These are phyloP conservation scores for Malacoraja senta DNA, from an alignment of 2,797 vertebrate species.

Conservation along the genomic window DNA sequence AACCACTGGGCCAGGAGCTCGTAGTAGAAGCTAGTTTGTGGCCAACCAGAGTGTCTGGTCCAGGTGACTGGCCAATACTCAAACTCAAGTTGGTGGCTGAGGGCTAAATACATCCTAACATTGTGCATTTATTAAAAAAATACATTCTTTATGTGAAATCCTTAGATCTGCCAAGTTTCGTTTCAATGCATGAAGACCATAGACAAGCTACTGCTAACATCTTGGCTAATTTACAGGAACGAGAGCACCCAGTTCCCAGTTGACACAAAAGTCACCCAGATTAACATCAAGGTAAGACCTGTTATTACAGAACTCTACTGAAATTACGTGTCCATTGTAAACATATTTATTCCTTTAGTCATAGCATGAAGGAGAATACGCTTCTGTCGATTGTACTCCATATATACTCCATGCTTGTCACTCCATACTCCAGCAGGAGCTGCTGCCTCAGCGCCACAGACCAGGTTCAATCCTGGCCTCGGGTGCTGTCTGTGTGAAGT, in stretches of 20 bases:
- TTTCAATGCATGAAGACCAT: background rate
- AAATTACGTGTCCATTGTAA: background rate
- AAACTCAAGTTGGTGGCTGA: background rate
- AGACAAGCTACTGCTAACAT: background rate
- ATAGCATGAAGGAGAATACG: background rate
- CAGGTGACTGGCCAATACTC: background rate
- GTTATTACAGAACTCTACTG: background rate
- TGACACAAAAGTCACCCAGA: background rate
- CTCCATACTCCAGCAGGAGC: too few relatives aligned
- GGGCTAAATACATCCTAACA: slow-evolving; percentile 7
- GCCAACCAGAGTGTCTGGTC: background rate
- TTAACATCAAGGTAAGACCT: background rate
- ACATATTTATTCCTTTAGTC: background rate
- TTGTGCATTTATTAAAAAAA: background rate
- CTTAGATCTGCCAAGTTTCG: background rate
- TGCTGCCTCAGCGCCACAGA: too few relatives aligned
- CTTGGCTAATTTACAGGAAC: background rate
- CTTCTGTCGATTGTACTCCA: too few relatives aligned
- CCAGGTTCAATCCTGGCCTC: too few relatives aligned
- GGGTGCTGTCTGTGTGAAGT: too few relatives aligned
- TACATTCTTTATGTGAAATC: background rate
- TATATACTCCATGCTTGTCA: too few relatives aligned
- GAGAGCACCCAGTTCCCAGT: background rate
- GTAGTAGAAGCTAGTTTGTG: background rate
- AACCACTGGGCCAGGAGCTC: background rate